Conservation (phyloP, 2,888 invertebrate genomes). For the Troides aeacus region DNA sequence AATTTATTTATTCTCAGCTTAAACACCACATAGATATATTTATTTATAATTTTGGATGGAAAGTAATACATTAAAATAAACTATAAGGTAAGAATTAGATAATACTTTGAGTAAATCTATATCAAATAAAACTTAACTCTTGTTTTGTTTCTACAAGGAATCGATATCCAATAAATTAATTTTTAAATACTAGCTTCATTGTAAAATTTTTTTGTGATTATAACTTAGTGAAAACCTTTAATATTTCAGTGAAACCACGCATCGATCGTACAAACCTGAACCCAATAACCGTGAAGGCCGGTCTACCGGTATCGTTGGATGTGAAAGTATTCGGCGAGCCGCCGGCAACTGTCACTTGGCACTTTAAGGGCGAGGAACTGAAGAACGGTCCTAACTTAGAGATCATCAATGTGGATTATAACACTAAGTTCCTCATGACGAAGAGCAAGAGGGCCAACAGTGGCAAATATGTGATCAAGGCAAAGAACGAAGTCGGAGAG, state of each 20-base stretch:
- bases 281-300: constrained; percentile 91
- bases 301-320: constrained; percentile 92
- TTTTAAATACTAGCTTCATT: too few species aligned
- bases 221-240: background rate
- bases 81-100: too few species aligned
- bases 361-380: constrained; percentile 85
- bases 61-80: too few species aligned
- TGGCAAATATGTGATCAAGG: constrained; percentile 93
- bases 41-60: too few species aligned
- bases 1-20: background rate
- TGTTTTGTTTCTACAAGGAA: too few species aligned
- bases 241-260: constrained; percentile 89
- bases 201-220: too few species aligned
- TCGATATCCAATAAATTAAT: too few species aligned
- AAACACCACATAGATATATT: background rate
- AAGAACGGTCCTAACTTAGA: constrained; percentile 82
- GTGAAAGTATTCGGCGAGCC: constrained; percentile 96
- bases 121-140: too few species aligned
- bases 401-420: constrained; percentile 92
- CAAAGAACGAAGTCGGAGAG: constrained; percentile 95
- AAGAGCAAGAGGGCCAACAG: constrained; percentile 89
- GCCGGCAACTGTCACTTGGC: constrained; percentile 95
- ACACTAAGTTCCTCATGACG: constrained; percentile 93
- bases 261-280: constrained; percentile 95
- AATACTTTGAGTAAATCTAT: too few species aligned